A percentile compares a stretch with the other conserved stretches of the same genome.
These are phyloP conservation scores for Zygothrica quintamaculata DNA, from an alignment of 2,888 invertebrate species.

Conservation along the genomic window DNA sequence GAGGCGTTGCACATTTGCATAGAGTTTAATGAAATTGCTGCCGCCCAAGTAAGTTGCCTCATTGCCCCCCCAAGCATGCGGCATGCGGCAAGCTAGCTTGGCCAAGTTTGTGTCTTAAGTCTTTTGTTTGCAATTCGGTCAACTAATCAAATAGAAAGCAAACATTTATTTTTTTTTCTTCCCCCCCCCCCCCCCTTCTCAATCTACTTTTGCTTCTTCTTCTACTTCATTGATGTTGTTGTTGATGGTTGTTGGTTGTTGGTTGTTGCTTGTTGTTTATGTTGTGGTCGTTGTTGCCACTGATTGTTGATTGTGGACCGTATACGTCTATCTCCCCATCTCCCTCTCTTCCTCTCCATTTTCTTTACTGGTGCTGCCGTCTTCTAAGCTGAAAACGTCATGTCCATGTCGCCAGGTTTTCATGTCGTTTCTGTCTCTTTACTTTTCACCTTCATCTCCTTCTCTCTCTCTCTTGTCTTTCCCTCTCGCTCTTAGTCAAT, in stretches of 20 bases:
- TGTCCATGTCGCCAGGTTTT: conserved; percentile 39
- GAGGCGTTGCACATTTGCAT: conserved; percentile 77
- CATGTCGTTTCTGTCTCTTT: conserved; percentile 7
- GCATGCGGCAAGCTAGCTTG: conserved; percentile 26
- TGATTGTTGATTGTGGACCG: conserved; percentile 46
- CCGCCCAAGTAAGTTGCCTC: conserved; percentile 15
- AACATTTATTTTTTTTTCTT: conserved; percentile 53
- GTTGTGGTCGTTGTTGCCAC: too few relatives aligned
- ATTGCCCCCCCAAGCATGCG: too few relatives aligned
- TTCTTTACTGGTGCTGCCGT: conserved; percentile 7
- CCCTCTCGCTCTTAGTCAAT: conserved; percentile 5
- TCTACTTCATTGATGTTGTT: too few relatives aligned
- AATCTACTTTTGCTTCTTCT: too few relatives aligned
- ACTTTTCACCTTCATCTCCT: conserved; percentile 5
- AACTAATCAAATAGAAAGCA: conserved; percentile 74
- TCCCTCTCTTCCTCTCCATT: neutral
- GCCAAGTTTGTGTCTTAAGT: conserved; percentile 70
- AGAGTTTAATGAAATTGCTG: conserved; percentile 56
- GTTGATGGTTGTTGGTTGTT: conserved; percentile 43
- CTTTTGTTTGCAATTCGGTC: conserved; percentile 73
- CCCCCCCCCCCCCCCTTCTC: too few relatives aligned
- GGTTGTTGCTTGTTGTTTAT: conserved; percentile 42
- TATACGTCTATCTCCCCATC: conserved; percentile 4
- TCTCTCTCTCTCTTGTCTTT: neutral
- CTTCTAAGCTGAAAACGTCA: conserved; percentile 28